Percentiles rank a stretch among this genome's conserved stretches.
Evolutionary conservation across 1,140 invertebrate species (phyloP).

Genomic region (Thaumatotibia leucotreta): DNA sequence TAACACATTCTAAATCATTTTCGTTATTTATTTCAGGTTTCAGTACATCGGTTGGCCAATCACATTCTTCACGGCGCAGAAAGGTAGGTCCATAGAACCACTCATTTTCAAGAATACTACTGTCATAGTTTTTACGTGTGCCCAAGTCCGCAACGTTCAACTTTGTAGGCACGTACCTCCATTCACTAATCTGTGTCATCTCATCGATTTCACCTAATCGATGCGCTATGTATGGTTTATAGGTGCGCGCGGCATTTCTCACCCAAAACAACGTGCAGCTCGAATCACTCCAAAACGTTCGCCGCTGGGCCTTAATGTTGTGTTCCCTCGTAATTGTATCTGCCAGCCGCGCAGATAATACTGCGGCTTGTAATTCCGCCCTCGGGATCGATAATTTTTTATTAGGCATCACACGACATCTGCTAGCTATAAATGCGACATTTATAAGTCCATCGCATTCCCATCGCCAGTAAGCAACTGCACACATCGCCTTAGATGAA

Average conservation of each 20-base stretch:
- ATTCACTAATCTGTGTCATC: slow-evolving; percentile 15
- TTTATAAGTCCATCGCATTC: slow-evolving; percentile 7
- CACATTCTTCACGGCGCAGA: background rate
- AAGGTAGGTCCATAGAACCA: slow-evolving; percentile 25
- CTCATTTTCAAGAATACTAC: background rate
- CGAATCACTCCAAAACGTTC: slow-evolving; percentile 23
- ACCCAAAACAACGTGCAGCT: slow-evolving; percentile 28
- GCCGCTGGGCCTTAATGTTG: background rate
- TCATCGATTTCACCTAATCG: slow-evolving; percentile 29
- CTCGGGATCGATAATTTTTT: slow-evolving; percentile 19
- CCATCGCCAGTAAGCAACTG: slow-evolving; percentile 35
- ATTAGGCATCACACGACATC: slow-evolving; percentile 25
- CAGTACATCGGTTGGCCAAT: slow-evolving; percentile 16
- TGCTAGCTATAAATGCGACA: slow-evolving; percentile 22
- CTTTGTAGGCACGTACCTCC: slow-evolving; percentile 33
- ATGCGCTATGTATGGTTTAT: no score
- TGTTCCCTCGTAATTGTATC: background rate
- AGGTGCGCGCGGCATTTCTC: background rate
- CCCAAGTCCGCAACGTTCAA: slow-evolving; percentile 37
- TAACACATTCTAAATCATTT: slow-evolving; percentile 7
- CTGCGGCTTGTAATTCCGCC: slow-evolving; percentile 16
- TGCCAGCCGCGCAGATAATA: slow-evolving; percentile 15
- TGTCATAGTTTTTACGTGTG: slow-evolving; percentile 19
- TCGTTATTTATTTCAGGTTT: background rate
- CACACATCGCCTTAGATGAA: slow-evolving; percentile 18